Percentiles rank a stretch among this genome's conserved stretches.
Evolutionary conservation across 2,113 vertebrate species (phyloP).

Genomic region (Poeciliopsis turrubarensis): DNA sequence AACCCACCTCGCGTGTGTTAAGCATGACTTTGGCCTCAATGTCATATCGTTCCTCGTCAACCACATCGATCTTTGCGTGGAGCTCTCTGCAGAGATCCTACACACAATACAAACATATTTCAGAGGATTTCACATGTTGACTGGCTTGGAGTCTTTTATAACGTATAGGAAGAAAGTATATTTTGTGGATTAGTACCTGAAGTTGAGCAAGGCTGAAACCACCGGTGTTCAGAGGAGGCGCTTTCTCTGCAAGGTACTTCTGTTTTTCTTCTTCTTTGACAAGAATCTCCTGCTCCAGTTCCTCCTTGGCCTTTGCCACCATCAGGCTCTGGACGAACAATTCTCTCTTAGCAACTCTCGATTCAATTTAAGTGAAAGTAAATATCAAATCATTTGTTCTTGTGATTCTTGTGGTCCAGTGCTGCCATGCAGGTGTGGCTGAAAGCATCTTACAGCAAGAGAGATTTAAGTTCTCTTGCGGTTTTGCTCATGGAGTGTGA

Average conservation of each 20-base stretch:
- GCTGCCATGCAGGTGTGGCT: background rate
- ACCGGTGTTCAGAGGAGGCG: constrained; percentile 78
- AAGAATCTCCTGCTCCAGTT: constrained; percentile 88
- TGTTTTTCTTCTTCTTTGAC: constrained; percentile 89
- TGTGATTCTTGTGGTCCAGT: background rate
- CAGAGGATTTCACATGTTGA: background rate
- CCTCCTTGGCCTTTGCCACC: constrained; percentile 94
- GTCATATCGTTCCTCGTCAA: constrained; percentile 93
- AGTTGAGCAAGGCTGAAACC: constrained; percentile 85
- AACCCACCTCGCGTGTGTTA: constrained; percentile 91
- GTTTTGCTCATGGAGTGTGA: too few relatives aligned
- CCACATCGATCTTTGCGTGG: constrained; percentile 87
- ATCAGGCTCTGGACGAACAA: constrained; percentile 86
- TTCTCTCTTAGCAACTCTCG: background rate
- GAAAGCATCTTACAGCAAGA: too few relatives aligned
- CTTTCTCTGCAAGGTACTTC: constrained; percentile 85
- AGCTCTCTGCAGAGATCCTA: constrained; percentile 92
- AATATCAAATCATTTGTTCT: background rate
- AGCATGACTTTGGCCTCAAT: constrained; percentile 92
- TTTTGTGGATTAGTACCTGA: constrained; percentile 78
- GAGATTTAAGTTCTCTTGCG: too few relatives aligned
- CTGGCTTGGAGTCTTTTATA: background rate
- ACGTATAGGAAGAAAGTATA: too few relatives aligned
- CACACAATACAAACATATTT: background rate
- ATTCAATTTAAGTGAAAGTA: background rate